These are phyloP conservation scores for Egretta garzetta DNA, from an alignment of 2,113 vertebrate genomes.

Conservation along the genomic window DNA sequence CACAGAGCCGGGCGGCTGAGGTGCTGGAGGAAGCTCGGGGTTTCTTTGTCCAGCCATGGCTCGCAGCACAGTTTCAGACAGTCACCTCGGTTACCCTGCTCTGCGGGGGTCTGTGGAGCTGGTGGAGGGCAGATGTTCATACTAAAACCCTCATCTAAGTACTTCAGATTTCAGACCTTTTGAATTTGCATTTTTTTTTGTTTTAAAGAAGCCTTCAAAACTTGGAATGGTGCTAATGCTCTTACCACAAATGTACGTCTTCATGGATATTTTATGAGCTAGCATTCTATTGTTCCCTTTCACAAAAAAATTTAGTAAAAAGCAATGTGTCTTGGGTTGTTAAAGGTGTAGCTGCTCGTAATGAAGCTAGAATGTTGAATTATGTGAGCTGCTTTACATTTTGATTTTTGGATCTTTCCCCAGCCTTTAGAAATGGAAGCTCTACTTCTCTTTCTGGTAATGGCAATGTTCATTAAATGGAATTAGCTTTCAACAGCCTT, in stretches of 20 bases:
- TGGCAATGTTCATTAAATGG: background rate
- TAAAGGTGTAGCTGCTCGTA: background rate
- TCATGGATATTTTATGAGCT: background rate
- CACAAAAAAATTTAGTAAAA: background rate
- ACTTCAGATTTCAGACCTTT: background rate
- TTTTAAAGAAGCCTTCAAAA: background rate
- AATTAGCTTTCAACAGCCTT: background rate
- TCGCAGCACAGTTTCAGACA: background rate
- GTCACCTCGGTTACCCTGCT: background rate
- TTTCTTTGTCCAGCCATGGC: background rate
- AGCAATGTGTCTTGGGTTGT: background rate
- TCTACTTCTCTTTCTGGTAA: background rate
- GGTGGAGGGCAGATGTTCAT: background rate
- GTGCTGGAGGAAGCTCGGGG: background rate
- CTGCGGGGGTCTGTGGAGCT: background rate
- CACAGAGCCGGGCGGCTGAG: background rate
- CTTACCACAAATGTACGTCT: background rate
- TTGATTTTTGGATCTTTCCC: background rate
- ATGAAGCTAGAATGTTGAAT: background rate
- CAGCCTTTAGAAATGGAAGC: background rate
- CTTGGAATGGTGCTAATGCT: background rate
- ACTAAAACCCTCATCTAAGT: background rate
- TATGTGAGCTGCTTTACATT: accelerated
- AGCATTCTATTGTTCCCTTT: background rate
- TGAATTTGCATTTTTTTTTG: background rate